phyloP scores from a whole-genome alignment of 1,140 invertebrate species.

The Sycophaga agraensis region DNA sequence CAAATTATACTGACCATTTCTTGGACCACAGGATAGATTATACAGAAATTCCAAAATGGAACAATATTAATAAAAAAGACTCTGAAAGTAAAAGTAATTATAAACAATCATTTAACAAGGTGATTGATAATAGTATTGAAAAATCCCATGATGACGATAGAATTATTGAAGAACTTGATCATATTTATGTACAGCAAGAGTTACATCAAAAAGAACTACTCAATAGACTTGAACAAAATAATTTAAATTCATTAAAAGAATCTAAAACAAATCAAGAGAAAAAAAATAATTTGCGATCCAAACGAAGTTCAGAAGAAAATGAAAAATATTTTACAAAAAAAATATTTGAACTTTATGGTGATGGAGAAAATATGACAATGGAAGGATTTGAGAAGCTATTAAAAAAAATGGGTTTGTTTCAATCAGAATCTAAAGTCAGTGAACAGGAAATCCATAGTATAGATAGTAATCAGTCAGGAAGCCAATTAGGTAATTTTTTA shows the following conservation, averaged over 20 bases:
- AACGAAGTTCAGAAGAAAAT: conserved; percentile 37
- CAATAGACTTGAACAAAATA: conserved; percentile 39
- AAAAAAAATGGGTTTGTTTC: conserved; percentile 62
- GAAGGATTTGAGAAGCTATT: conserved; percentile 69
- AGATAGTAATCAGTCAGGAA: conserved; percentile 37
- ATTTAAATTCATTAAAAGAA: conserved; percentile 19
- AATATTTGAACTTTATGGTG: conserved; percentile 59
- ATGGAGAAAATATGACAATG: conserved; percentile 64
- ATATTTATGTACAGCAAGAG: not conserved
- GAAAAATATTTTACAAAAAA: conserved; percentile 51
- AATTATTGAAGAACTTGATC: not conserved
- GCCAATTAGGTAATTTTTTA: conserved; percentile 30
- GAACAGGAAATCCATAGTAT: conserved; percentile 32
- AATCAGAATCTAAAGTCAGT: conserved; percentile 50
- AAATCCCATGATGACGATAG: conserved; percentile 9
- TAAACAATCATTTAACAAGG: conserved; percentile 13
- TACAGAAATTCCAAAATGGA: conserved; percentile 3
- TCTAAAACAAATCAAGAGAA: conserved; percentile 6
- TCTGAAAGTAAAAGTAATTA: conserved; percentile 3
- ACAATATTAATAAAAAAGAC: conserved; percentile 1
- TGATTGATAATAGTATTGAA: conserved; percentile 8
- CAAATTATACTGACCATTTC: conserved; percentile 19
- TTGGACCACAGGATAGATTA: not conserved
- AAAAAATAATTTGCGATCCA: conserved; percentile 23
- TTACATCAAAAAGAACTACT: conserved; percentile 33